These are phyloP conservation scores for Clarias batrachus DNA, from an alignment of 2,113 vertebrate genomes.

Conservation along the genomic window DNA sequence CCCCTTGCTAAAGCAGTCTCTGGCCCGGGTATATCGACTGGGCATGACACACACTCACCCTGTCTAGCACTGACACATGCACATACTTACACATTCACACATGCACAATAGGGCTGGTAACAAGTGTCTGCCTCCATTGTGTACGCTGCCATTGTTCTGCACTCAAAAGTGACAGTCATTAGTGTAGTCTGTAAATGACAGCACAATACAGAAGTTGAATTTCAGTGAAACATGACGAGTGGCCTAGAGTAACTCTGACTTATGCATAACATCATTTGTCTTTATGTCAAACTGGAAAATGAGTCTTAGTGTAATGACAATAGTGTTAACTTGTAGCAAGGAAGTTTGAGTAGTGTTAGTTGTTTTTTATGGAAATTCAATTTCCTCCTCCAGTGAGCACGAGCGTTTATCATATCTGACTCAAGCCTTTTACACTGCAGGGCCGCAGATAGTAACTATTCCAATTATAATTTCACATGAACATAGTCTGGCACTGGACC, in stretches of 20 bases:
- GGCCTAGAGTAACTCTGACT: constrained; percentile 17
- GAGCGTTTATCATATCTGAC: constrained; percentile 1
- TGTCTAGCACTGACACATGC: constrained; percentile 44
- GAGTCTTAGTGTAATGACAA: background rate
- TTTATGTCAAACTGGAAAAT: constrained; percentile 17
- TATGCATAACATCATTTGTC: background rate
- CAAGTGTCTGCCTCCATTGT: constrained; percentile 47
- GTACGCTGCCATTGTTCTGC: constrained; percentile 23
- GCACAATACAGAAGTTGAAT: constrained; percentile 28
- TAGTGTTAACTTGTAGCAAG: background rate
- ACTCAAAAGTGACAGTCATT: constrained; percentile 35
- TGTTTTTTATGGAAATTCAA: background rate
- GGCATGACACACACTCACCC: constrained; percentile 20
- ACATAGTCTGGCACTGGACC: background rate
- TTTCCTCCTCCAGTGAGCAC: constrained; percentile 8
- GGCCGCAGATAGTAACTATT: background rate
- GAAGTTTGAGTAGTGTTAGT: background rate
- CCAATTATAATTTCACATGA: background rate
- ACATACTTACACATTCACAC: constrained; percentile 34
- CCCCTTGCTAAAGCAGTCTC: constrained; percentile 16
- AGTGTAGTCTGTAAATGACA: constrained; percentile 43
- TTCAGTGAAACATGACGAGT: constrained; percentile 20
- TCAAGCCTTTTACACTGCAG: background rate
- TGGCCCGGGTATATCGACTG: constrained; percentile 1
- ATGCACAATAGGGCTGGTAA: constrained; percentile 27